Percentiles rank a stretch among this genome's conserved stretches.
Conservation (phyloP, 1,140 invertebrate genomes). For the Drosophila seguyi region DNA sequence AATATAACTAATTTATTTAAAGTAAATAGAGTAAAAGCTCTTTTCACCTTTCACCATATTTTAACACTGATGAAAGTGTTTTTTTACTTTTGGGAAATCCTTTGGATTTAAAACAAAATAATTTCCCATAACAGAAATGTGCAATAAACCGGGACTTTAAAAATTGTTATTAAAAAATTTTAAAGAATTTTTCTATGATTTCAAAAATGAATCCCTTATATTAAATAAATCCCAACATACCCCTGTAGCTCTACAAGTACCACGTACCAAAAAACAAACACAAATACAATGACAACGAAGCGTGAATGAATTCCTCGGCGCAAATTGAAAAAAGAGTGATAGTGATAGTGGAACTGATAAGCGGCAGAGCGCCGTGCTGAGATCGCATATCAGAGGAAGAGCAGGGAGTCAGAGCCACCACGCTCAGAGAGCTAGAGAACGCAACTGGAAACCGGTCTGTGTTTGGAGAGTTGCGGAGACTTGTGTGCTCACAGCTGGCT, state of each 20-base stretch:
- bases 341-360: slow-evolving; percentile 76
- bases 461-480: slow-evolving; percentile 60
- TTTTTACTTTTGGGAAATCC: no score
- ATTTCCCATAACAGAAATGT: no score
- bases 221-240: slow-evolving; percentile 2
- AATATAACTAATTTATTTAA: no score
- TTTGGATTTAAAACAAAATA: no score
- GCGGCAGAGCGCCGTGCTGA: slow-evolving; percentile 57
- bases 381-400: slow-evolving; percentile 57
- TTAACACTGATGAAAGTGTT: no score
- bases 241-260: neutral
- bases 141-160: no score
- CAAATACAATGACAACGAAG: slow-evolving; percentile 56
- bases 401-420: slow-evolving; percentile 1
- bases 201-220: neutral
- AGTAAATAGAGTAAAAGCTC: no score
- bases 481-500: slow-evolving; percentile 53
- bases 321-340: slow-evolving; percentile 76
- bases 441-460: slow-evolving; percentile 52
- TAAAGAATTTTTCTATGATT: neutral
- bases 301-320: slow-evolving; percentile 78
- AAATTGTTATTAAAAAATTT: no score
- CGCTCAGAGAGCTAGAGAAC: neutral
- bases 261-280: slow-evolving; percentile 45
- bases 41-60: no score